Evolutionary conservation across 2,113 vertebrate genomes (phyloP), one percentile per base, ranked within the genome.

Genomic region (Sorex fumeus): DNA sequence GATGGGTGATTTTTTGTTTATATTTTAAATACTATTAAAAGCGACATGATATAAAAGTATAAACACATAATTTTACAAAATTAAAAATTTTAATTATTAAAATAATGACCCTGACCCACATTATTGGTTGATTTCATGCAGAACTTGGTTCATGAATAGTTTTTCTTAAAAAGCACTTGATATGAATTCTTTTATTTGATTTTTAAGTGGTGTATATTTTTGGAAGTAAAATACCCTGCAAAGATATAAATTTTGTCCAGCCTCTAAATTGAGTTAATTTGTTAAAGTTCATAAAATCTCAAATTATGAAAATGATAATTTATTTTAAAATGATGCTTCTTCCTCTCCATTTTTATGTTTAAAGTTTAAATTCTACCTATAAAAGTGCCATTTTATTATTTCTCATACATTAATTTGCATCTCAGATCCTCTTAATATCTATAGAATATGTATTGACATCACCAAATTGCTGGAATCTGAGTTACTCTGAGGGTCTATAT

Each of bases 261-360:
- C 36, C 77, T 82, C 43, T 93, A 93, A 78, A 87, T 92, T 96
- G 71, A 93, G 36, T 84, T 95, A 93, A 93, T 92, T 96, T 47
- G 92, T 91, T 95, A 84, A 8, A 84, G 36, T 82, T 87, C 74
- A 96, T 83, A 93, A 95, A 90, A 84, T 96, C 62, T 23, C 94
- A 57, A 90, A 50, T 81, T 92, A 90, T 89, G 32, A 92, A 84
- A 88, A 85, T 34, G 74, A 50, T 93, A 84, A 89, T 94, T 97
- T 57, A 91, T 89, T 96, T 91, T 92, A 92, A 94, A 93, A 92
- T 93, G 80, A 91, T 74, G 86, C 57, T 91, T 21, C 40, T 92
- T 93, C 93, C 45, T 87, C n/a, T 85, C n/a, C 30, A 40, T 64
- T 96, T 92, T 91, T 89, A 84, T 85, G 43, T 75, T 91, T 91